Evolutionary conservation across 2,113 vertebrate species (phyloP), one percentile per base, ranked within the genome.

Genomic region (Neolamprologus kungweensis): DNA sequence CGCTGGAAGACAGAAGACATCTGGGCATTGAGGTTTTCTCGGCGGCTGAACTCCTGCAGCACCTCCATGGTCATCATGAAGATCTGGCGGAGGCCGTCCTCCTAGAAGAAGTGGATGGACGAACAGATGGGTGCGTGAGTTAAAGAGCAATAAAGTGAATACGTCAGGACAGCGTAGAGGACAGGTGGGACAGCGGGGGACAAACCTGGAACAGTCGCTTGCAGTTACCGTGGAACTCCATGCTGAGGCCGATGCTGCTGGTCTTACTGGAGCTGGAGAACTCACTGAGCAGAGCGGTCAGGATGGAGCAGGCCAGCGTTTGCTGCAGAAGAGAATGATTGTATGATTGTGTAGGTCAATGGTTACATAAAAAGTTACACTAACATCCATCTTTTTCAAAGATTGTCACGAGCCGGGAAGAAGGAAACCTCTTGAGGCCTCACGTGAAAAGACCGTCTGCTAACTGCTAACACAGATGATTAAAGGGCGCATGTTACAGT

Each of bases 181-280:
- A 7, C 0, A 50, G 9, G 19, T 17, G 17, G 16, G 2, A 50
- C 51, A 21, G 31, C 0, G 4, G 16, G 13, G 12, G 47, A 78
- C 90, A 9, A 10, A 99, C 98, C 98, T 99, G 99, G 95, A 99
- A 99, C 85, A 98, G 91, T 83, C 98, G 97, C 94, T 99, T 99
- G 96, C 98, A 99, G 97, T 97, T 99, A 88, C 98, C 98, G 35
- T 99, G 99, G 88, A 99, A 99, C 95, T 99, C 99, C 98, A 99
- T 99, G 94, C 98, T 99, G 91, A 99, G 97, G 89, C 99, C 99
- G 88, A 99, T 99, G 96, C 99, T 99, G 97, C 99, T 99, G 93
- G 98, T 99, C 96, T 99, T 99, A 95, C 97, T 99, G 95, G 98
- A 99, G 96, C 98, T 99, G 95, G 99, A 99, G 95, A 99, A 99